phyloP scores from a whole-genome alignment of 1,140 invertebrate genomes.

The Pentalonia nigronervosa region DNA sequence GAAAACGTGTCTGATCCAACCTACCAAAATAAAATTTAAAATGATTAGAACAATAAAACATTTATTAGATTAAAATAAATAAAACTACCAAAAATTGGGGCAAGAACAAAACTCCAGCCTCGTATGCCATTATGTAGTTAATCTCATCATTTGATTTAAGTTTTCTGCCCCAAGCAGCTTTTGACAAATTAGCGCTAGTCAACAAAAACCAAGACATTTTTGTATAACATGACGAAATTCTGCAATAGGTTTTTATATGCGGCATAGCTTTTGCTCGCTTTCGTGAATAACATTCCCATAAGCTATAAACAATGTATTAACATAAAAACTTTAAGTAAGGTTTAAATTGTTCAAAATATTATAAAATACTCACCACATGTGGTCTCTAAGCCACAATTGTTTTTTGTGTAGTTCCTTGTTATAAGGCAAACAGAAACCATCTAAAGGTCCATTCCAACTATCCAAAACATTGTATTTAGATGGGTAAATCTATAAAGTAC shows the following conservation, averaged over 20 bases:
- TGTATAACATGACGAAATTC: constrained; percentile 74
- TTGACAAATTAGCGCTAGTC: constrained; percentile 93
- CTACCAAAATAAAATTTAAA: constrained; percentile 62
- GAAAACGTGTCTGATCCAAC: constrained; percentile 64
- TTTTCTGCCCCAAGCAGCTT: constrained; percentile 89
- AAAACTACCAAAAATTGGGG: constrained; percentile 78
- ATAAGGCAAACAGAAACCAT: constrained; percentile 91
- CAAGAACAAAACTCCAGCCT: constrained; percentile 89
- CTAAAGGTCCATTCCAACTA: constrained; percentile 83
- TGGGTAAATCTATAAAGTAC: constrained; percentile 71
- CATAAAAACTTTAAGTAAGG: background rate
- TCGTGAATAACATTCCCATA: constrained; percentile 80
- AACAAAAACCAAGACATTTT: constrained; percentile 82
- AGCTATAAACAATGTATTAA: constrained; percentile 67
- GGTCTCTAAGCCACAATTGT: constrained; percentile 81
- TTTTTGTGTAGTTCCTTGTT: constrained; percentile 79
- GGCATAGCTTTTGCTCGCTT: constrained; percentile 83
- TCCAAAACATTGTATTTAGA: constrained; percentile 78
- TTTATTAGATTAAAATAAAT: background rate
- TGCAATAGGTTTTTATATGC: constrained; percentile 91
- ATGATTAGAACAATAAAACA: constrained; percentile 42
- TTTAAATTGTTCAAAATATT: background rate
- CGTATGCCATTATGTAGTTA: constrained; percentile 80
- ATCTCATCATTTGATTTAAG: constrained; percentile 71
- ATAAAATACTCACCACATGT: constrained; percentile 75